Evolutionary conservation across 2,888 invertebrate species (phyloP).

Genomic region (Hetaerina titia): DNA sequence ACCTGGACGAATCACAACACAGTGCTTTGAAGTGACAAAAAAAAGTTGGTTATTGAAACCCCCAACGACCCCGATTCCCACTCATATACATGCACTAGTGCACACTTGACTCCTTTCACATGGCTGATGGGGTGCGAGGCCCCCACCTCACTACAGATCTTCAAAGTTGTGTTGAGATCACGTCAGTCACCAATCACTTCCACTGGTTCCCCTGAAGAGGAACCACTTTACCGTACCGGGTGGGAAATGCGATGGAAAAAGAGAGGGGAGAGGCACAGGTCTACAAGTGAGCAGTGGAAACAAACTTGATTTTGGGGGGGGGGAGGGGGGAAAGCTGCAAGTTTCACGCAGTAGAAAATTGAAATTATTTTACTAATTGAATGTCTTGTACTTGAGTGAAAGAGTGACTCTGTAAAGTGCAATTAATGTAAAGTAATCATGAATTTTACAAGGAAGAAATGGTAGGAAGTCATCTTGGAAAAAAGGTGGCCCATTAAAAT

Average conservation of each 20-base stretch:
- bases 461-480: conserved; percentile 25
- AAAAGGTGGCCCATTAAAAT: not conserved
- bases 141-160: conserved; percentile 59
- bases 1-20: conserved; percentile 67
- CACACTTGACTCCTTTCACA: conserved; percentile 43
- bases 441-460: not conserved
- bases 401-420: conserved; percentile 30
- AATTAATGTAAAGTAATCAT: conserved; percentile 37
- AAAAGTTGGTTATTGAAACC: conserved; percentile 61
- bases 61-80: conserved; percentile 60
- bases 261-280: conserved; percentile 48
- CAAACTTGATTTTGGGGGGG: conserved; percentile 28
- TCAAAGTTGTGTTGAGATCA: conserved; percentile 62
- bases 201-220: not conserved
- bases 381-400: conserved; percentile 52
- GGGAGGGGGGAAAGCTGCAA: conserved; percentile 33
- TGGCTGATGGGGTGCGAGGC: not conserved
- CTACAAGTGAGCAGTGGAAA: conserved; percentile 37
- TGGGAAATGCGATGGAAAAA: conserved; percentile 46
- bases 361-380: not conserved
- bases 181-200: conserved; percentile 59
- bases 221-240: conserved; percentile 16
- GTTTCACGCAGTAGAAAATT: not conserved
- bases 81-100: conserved; percentile 42
- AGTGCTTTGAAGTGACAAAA: conserved; percentile 66